Evolutionary conservation across 2,888 invertebrate species (phyloP).

Genomic region (Himalopsyche kuldschensis): DNA sequence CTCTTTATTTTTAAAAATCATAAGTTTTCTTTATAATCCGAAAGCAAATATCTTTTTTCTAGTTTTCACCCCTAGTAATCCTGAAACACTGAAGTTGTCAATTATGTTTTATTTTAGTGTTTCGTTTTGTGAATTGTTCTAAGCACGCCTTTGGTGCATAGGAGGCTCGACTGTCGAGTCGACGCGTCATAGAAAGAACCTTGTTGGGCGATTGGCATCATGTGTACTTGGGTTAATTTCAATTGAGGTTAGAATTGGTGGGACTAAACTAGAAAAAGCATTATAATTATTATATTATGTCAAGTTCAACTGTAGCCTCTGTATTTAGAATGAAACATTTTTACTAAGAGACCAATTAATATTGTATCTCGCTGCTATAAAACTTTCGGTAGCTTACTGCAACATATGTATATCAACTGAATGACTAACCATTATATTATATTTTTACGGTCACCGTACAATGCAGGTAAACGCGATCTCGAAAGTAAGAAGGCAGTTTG

Average conservation of each 20-base stretch:
- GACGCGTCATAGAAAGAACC: background rate
- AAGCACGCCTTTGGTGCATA: background rate
- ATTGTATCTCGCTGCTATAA: background rate
- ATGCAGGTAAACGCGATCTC: no score
- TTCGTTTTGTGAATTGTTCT: background rate
- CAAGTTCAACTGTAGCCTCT: background rate
- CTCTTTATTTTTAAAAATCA: no score
- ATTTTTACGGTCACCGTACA: no score
- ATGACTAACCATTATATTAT: no score
- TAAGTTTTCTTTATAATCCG: no score
- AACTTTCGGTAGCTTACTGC: no score
- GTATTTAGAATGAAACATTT: background rate
- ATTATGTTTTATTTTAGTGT: no score
- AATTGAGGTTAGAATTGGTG: background rate
- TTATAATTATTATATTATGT: background rate
- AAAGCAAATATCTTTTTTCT: no score
- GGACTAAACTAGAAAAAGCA: background rate
- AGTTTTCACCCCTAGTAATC: no score
- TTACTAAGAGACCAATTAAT: background rate
- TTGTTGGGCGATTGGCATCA: background rate
- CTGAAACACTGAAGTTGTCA: no score
- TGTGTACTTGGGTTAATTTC: background rate
- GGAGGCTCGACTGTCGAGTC: background rate
- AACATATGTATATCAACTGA: no score
- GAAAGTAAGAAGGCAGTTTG: no score